phyloP scores from a whole-genome alignment of 2,113 vertebrate species.

The Anoura caudifer region DNA sequence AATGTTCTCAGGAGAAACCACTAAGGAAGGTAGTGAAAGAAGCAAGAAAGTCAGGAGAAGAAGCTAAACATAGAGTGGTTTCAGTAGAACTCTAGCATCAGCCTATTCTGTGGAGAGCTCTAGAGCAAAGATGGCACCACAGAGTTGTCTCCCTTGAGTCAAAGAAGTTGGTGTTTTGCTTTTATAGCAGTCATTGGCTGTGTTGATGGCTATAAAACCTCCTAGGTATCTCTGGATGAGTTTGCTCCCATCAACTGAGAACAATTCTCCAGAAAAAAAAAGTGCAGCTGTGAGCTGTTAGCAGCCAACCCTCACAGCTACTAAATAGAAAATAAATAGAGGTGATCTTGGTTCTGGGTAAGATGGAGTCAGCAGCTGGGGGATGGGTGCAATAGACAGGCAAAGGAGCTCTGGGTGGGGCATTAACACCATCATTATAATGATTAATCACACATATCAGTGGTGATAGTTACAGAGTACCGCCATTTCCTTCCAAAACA shows the following conservation, averaged over 20 bases:
- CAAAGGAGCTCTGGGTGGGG: background rate
- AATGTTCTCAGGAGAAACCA: background rate
- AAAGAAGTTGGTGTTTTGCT: background rate
- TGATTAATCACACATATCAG: slow-evolving; percentile 24
- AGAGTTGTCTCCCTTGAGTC: background rate
- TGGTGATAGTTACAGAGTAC: slow-evolving; percentile 4
- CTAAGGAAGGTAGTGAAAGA: background rate
- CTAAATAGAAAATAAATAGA: slow-evolving; percentile 52
- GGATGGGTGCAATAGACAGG: background rate
- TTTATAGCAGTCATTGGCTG: background rate
- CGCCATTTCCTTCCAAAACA: slow-evolving; percentile 47
- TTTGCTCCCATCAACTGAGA: background rate
- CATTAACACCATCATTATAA: background rate
- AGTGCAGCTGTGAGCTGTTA: slow-evolving; percentile 39
- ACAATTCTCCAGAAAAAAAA: background rate
- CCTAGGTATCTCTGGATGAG: background rate
- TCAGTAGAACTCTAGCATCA: background rate
- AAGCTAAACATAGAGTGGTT: background rate
- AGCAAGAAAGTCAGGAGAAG: background rate
- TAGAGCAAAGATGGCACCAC: background rate
- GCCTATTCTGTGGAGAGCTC: background rate
- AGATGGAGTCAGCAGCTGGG: slow-evolving; percentile 19
- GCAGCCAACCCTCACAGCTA: background rate
- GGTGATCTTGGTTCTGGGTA: background rate
- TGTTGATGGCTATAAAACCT: background rate